A percentile compares a stretch with the other conserved stretches of the same genome.
Conservation (phyloP, 2,113 vertebrate species). For the Ibidorhyncha struthersii region DNA sequence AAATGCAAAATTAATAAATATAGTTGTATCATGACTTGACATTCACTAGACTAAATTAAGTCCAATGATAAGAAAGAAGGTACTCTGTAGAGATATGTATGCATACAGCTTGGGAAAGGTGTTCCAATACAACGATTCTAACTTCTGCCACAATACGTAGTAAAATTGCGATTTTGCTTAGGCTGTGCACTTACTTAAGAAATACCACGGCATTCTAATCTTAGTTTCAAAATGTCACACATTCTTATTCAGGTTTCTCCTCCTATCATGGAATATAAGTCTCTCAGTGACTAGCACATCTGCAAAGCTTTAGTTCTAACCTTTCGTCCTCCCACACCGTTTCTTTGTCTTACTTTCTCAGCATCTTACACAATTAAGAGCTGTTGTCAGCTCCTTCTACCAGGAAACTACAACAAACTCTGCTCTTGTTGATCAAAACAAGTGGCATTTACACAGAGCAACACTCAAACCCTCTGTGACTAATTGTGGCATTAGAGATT, state of each 20-base stretch:
- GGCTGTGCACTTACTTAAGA: neutral
- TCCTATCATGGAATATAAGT: neutral
- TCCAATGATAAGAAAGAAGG: neutral
- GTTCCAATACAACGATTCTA: neutral
- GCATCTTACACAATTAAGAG: neutral
- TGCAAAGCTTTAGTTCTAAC: neutral
- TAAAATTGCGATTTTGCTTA: neutral
- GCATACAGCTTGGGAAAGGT: neutral
- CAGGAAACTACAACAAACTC: neutral
- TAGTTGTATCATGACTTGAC: neutral
- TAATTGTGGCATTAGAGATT: neutral
- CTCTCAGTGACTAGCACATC: neutral
- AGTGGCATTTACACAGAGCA: neutral
- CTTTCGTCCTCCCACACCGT: neutral
- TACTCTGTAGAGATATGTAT: neutral
- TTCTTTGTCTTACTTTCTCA: neutral
- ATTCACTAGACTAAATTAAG: neutral
- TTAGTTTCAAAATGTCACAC: neutral
- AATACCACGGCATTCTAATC: neutral
- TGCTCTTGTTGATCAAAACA: neutral
- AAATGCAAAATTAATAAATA: neutral
- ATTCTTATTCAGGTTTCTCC: neutral
- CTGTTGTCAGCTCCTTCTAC: neutral
- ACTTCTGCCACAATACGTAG: neutral
- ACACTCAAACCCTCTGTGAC: neutral